Conservation (phyloP, 2,888 invertebrate species). For the Plebejus anna region DNA sequence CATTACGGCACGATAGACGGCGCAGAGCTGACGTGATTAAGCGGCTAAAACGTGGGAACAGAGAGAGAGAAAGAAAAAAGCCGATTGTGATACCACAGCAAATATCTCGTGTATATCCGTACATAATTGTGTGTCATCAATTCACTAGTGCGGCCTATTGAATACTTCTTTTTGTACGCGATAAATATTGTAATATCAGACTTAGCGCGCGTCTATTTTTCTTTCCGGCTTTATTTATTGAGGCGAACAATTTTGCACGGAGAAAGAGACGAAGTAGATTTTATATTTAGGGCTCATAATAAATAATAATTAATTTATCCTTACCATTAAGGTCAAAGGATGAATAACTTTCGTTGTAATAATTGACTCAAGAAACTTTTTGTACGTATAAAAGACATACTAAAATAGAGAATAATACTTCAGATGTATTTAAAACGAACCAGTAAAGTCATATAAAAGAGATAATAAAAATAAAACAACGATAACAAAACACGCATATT, state of each 20-base stretch:
- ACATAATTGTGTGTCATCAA: constrained; percentile 28
- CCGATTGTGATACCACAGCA: constrained; percentile 32
- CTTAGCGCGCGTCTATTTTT: constrained; percentile 9
- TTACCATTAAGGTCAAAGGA: background rate
- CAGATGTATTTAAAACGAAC: background rate
- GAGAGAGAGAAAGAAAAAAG: constrained; percentile 57
- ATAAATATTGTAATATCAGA: constrained; percentile 24
- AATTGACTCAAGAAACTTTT: no score
- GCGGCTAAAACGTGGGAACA: constrained; percentile 72
- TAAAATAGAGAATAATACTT: background rate
- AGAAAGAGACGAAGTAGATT: constrained; percentile 3
- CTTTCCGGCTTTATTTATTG: background rate
- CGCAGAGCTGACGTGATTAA: constrained; percentile 67
- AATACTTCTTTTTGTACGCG: constrained; percentile 23
- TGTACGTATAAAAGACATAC: no score
- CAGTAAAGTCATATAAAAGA: constrained; percentile 8
- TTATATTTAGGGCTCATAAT: background rate
- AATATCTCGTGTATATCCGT: constrained; percentile 28
- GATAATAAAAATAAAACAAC: background rate
- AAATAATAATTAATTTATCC: background rate
- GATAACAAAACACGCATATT: constrained; percentile 5
- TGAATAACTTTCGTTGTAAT: background rate
- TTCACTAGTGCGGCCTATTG: constrained; percentile 21
- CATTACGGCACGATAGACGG: constrained; percentile 73
- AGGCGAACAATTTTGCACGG: background rate